These are phyloP conservation scores for Chelmon rostratus DNA, from an alignment of 2,797 vertebrate genomes.

Conservation along the genomic window DNA sequence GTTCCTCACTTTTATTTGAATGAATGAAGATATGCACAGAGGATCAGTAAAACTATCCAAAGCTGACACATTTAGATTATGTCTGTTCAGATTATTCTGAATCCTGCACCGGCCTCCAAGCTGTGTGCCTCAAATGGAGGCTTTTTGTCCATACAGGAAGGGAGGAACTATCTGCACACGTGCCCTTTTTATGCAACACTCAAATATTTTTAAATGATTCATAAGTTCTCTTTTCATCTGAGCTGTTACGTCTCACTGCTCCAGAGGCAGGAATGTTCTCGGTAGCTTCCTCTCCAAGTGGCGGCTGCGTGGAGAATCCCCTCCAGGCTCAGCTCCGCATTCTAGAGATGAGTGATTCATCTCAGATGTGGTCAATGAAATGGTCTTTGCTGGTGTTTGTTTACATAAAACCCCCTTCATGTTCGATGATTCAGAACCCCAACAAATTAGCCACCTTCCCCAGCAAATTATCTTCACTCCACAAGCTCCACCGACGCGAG, in stretches of 20 bases:
- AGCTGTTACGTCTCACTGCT: conserved; percentile 27
- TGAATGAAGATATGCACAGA: neutral
- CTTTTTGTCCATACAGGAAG: conserved; percentile 3
- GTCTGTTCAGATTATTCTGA: neutral
- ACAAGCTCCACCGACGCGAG: conserved; percentile 52
- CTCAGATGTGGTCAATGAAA: conserved; percentile 75
- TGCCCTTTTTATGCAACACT: conserved; percentile 21
- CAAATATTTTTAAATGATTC: conserved; percentile 44
- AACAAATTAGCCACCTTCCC: conserved; percentile 69
- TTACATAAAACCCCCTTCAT: conserved; percentile 69
- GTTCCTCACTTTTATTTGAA: neutral
- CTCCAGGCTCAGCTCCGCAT: conserved; percentile 40
- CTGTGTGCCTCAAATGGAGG: neutral
- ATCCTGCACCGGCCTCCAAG: neutral
- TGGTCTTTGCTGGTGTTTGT: conserved; percentile 71
- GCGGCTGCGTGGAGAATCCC: conserved; percentile 52
- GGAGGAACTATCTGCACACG: neutral
- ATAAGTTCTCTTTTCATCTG: conserved; percentile 18
- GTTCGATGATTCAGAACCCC: conserved; percentile 74
- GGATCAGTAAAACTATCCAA: neutral
- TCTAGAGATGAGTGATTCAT: conserved; percentile 73
- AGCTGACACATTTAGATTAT: neutral
- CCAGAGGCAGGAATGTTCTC: conserved; percentile 44
- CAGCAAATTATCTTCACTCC: conserved; percentile 58
- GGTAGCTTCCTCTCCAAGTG: conserved; percentile 48